Base-by-base conservation (phyloP, 30 jellyfish, hydroid and myxozoan species). In the Clytia hemisphaerica region DNA sequence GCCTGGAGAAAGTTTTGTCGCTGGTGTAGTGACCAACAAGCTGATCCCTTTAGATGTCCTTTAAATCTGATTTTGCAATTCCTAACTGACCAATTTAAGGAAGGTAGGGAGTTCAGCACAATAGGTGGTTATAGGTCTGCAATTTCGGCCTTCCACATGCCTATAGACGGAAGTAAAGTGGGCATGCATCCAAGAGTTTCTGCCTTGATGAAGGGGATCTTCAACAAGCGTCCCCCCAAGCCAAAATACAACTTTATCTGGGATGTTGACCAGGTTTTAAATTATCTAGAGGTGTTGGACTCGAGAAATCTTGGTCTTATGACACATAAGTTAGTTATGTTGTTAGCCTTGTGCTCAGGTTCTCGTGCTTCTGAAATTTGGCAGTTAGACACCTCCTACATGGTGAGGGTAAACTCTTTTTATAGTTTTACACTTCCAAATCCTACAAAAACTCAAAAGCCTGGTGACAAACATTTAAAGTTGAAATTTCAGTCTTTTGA, bases 11-110 rank as follows among this genome's bases (percentile, higher is more conserved):
- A n/a, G n/a, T n/a, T n/a, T n/a, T n/a, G n/a, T n/a, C n/a, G n/a
- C n/a, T n/a, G n/a, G n/a, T n/a, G 80, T 68, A 16, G 80, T 68
- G 42, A 68, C 25, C 58, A 36, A 45, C 82, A 70, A 21, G 58
- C 32, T 68, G 60, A 46, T 46, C 60, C 60, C 60, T 46, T 46
- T 46, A 27, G 60, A 46, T 46, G 60, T 46, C 6, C 9, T 46
- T 27, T 46, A 46, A 46, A 46, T 46, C 24, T n/a, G 5, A 9
- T 46, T 46, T 30, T 46, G 9, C 19, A 4, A n/a, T 46, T n/a
- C 24, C 60, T 46, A n/a, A 30, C 60, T 3, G 60, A 46, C 24
- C 60, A n/a, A n/a, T 46, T 14, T 22, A 0, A 51, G 15, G 30
- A 51, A 30, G 66, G 1, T 12, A 14, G 16, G 24, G 66, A 51